Evolutionary conservation across 2,113 vertebrate species (phyloP).

Genomic region (Perca flavescens): DNA sequence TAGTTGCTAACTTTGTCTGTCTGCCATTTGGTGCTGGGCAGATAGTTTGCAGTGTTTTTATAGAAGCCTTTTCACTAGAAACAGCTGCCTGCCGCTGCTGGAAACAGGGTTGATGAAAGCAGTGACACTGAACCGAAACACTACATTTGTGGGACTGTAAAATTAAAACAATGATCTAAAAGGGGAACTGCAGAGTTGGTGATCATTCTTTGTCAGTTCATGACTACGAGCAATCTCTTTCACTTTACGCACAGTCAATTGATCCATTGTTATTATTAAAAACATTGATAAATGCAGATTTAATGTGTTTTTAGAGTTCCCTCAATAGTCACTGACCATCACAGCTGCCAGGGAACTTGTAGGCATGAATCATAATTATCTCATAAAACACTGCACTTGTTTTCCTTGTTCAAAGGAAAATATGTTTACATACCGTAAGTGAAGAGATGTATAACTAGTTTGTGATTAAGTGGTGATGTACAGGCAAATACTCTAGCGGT

Average conservation of each 20-base stretch:
- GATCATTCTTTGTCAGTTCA: constrained; percentile 20
- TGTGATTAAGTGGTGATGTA: constrained; percentile 6
- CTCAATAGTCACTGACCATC: constrained; percentile 2
- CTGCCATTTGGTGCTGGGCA: constrained; percentile 7
- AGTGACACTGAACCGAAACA: constrained; percentile 1
- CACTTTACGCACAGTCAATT: constrained; percentile 14
- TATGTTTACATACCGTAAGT: background rate
- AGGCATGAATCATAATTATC: constrained; percentile 20
- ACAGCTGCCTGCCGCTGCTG: background rate
- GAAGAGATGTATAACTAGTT: constrained; percentile 7
- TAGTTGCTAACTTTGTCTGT: background rate
- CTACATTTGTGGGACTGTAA: background rate
- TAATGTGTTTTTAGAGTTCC: constrained; percentile 27
- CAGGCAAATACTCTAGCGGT: constrained; percentile 21
- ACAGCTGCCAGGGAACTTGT: constrained; percentile 13
- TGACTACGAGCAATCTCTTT: background rate
- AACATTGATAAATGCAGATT: constrained; percentile 18
- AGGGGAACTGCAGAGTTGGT: background rate
- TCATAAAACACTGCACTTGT: background rate
- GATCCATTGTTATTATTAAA: constrained; percentile 5
- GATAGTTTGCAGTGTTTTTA: background rate
- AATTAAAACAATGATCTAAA: background rate
- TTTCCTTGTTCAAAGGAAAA: constrained; percentile 19
- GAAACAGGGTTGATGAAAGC: constrained; percentile 2
- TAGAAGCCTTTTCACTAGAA: background rate